These are phyloP conservation scores for Smittia sp. DNA, from an alignment of 2,888 invertebrate genomes.

Conservation along the genomic window DNA sequence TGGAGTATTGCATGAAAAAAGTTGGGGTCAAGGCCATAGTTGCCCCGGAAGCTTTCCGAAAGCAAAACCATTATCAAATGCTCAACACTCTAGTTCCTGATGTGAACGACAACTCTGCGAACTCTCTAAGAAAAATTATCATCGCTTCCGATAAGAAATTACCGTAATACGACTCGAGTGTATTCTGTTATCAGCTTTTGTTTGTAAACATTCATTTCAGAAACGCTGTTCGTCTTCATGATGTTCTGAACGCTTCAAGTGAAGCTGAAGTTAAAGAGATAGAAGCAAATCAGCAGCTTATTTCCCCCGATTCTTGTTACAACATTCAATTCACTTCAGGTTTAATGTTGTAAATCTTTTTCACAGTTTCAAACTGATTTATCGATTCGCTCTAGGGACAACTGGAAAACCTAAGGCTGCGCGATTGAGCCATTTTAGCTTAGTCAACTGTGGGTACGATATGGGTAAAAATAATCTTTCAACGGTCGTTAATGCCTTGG, in stretches of 20 bases:
- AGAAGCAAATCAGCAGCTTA: slow-evolving; percentile 51
- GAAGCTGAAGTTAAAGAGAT: slow-evolving; percentile 45
- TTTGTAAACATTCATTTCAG: slow-evolving; percentile 44
- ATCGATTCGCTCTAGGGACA: slow-evolving; percentile 55
- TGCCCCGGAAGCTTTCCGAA: slow-evolving; percentile 61
- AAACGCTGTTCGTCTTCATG: slow-evolving; percentile 53
- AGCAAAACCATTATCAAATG: slow-evolving; percentile 66
- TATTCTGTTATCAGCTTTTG: neutral
- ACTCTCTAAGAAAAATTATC: slow-evolving; percentile 59
- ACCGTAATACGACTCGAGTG: slow-evolving; percentile 50
- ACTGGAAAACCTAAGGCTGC: slow-evolving; percentile 76
- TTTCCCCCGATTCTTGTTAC: slow-evolving; percentile 66
- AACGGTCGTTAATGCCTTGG: neutral
- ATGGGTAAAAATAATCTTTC: slow-evolving; percentile 46
- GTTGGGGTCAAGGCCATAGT: slow-evolving; percentile 67
- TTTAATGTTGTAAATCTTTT: too few species aligned
- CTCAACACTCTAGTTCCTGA: slow-evolving; percentile 61
- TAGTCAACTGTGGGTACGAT: slow-evolving; percentile 73
- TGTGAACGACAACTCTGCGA: slow-evolving; percentile 54
- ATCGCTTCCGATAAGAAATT: slow-evolving; percentile 55
- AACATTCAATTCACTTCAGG: slow-evolving; percentile 85
- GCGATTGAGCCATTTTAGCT: slow-evolving; percentile 65
- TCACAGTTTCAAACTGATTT: too few species aligned
- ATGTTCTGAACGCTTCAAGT: slow-evolving; percentile 49
- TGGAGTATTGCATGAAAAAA: slow-evolving; percentile 70